Base-by-base conservation (phyloP, 2,797 vertebrate species). In the Mycteria americana region DNA sequence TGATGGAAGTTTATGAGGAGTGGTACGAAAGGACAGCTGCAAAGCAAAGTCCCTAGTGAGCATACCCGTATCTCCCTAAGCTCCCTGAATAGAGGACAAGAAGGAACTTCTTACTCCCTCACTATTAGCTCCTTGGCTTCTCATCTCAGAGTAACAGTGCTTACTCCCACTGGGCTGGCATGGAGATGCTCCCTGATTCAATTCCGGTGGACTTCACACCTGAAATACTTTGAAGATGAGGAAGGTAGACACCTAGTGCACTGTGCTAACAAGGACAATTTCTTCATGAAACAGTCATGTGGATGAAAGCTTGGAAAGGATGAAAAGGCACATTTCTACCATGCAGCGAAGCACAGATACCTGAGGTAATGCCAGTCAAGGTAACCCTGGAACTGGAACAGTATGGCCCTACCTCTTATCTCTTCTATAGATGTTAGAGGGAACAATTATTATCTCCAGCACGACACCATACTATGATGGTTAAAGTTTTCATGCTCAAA, bases 141-240 rank as follows among this genome's bases (percentile, higher is more conserved):
- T 79, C 8, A 0, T 51, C 54, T 41, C 3, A 0, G 37, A 69
- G 67, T 18, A 30, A 18, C 0, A 0, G 9, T 16, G 10, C 10
- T 74, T 79, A 25, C 17, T 81, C 12, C 27, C 13, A 8, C 10
- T 15, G 23, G 28, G 18, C 43, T 57, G 35, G 13, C 12, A 24
- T 22, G 16, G 45, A 64, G 65, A 24, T 41, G 8, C 8, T 80
- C n/a, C 51, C 21, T 48, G 33, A 10, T 25, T 72, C 37, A 28
- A 2, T 48, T n/a, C 30, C 2, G 7, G 13, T 24, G 45, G 22
- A 35, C 0, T 9, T 74, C 18, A 33, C 11, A 11, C 21, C 37
- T 84, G 54, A 93, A 81, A 48, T 3, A 7, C 30, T 3, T 22
- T 7, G 11, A 67, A 50, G n/a, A 27, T 37, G 46, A 80, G 5